Conservation (phyloP, 1,140 invertebrate species). For the Drosophila pseudoobscura region DNA sequence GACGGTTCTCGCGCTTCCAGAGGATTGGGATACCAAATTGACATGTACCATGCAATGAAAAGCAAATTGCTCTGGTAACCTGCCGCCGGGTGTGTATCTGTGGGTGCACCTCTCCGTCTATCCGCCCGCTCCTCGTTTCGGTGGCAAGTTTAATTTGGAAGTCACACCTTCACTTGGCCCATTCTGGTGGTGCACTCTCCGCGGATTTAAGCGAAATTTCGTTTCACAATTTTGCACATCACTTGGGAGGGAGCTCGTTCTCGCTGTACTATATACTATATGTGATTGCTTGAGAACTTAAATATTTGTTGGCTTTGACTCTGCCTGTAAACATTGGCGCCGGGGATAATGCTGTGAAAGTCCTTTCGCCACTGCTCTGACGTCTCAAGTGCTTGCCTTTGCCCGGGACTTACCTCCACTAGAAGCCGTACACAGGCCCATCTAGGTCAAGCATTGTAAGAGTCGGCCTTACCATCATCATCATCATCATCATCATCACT, state of each 20-base stretch:
- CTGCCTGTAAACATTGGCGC: conserved; percentile 32
- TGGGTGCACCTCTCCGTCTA: not conserved
- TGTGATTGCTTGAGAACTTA: conserved; percentile 32
- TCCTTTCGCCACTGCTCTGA: conserved; percentile 42
- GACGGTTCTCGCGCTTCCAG: conserved; percentile 19
- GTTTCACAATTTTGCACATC: conserved; percentile 11
- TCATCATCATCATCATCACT: conserved; percentile 2
- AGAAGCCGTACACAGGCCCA: conserved; percentile 37
- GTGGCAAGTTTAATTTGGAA: conserved; percentile 69
- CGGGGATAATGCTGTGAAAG: conserved; percentile 47
- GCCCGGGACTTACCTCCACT: conserved; percentile 36
- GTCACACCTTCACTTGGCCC: conserved; percentile 64
- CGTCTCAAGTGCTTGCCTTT: conserved; percentile 56
- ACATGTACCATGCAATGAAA: conserved; percentile 66
- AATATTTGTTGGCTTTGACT: conserved; percentile 59
- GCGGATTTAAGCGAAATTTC: conserved; percentile 38
- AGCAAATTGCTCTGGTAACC: conserved; percentile 57
- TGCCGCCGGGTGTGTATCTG: too few relatives aligned
- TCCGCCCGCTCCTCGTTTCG: conserved; percentile 22
- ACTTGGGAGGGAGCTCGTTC: conserved; percentile 6
- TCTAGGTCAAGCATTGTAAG: conserved; percentile 71
- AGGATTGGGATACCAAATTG: conserved; percentile 48
- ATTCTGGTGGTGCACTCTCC: conserved; percentile 50
- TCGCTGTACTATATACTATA: too few relatives aligned
- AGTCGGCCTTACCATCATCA: conserved; percentile 23